Conservation (phyloP, 2,797 vertebrate genomes). For the Anabacerthia variegaticeps region DNA sequence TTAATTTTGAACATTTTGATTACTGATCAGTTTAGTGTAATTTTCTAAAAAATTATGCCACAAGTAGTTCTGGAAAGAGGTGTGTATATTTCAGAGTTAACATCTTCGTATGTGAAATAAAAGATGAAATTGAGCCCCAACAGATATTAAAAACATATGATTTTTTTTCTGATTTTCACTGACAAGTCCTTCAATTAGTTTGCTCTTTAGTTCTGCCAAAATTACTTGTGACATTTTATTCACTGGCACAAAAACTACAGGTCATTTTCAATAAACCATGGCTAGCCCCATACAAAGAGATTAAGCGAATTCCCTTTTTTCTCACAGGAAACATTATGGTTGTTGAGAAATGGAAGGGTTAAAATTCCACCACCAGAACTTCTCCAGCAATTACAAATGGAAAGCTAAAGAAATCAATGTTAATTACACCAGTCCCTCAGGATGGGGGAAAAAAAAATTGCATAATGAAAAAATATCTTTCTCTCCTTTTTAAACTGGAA, state of each 20-base stretch:
- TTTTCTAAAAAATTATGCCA: background rate
- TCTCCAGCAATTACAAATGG: background rate
- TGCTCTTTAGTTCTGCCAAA: slow-evolving; percentile 47
- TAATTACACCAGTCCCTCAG: background rate
- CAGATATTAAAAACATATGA: slow-evolving; percentile 59
- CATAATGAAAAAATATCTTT: background rate
- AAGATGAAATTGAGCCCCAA: slow-evolving; percentile 32
- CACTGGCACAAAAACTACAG: slow-evolving; percentile 42
- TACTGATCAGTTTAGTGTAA: background rate
- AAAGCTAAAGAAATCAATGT: slow-evolving; percentile 14
- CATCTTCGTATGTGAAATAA: slow-evolving; percentile 17
- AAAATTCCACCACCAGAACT: slow-evolving; percentile 29
- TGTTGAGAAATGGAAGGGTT: slow-evolving; percentile 18
- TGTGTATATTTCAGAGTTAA: background rate
- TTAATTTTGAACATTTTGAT: background rate
- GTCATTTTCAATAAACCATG: slow-evolving; percentile 59
- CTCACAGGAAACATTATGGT: background rate
- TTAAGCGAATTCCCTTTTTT: slow-evolving; percentile 49
- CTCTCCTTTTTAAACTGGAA: background rate
- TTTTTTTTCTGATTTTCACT: slow-evolving; percentile 31
- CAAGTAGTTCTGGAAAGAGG: background rate
- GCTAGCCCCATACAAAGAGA: slow-evolving; percentile 46
- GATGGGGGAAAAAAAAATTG: background rate
- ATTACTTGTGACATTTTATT: slow-evolving; percentile 61
- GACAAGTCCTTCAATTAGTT: slow-evolving; percentile 47